These are phyloP conservation scores for Semotilus atromaculatus DNA, from an alignment of 2,797 vertebrate genomes.

Conservation along the genomic window DNA sequence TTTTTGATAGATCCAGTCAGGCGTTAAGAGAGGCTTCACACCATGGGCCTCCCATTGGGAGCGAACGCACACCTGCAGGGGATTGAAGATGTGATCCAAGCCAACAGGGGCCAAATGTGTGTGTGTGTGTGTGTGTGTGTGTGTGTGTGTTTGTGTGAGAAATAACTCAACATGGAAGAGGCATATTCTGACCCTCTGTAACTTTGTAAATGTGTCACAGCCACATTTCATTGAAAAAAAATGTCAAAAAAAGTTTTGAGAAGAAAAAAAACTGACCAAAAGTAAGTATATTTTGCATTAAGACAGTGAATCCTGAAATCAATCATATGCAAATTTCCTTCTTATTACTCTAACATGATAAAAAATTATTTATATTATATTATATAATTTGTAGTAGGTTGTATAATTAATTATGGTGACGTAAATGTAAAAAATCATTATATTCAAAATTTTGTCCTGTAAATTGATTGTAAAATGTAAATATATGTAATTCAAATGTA, in stretches of 20 bases:
- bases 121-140: background rate
- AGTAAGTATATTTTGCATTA: background rate
- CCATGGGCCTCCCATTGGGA: slow-evolving; percentile 6
- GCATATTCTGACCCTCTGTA: background rate
- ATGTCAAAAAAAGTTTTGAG: background rate
- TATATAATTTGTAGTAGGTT: background rate
- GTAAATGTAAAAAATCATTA: background rate
- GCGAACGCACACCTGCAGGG: slow-evolving; percentile 17
- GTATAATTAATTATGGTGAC: background rate
- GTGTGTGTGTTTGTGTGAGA: background rate
- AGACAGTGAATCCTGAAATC: background rate
- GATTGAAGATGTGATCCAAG: slow-evolving; percentile 19
- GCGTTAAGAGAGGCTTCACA: slow-evolving; percentile 29
- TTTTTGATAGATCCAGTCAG: slow-evolving; percentile 30
- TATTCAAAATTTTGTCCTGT: background rate
- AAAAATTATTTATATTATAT: background rate
- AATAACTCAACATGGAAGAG: background rate
- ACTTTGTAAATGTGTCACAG: background rate
- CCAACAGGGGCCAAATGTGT: slow-evolving; percentile 3
- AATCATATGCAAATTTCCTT: background rate
- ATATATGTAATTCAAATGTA: background rate
- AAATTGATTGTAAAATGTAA: background rate
- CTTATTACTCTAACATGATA: background rate
- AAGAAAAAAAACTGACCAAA: background rate
- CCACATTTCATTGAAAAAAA: background rate